Evolutionary conservation across 2,113 vertebrate genomes (phyloP).

Genomic region (Philantomba maxwellii): DNA sequence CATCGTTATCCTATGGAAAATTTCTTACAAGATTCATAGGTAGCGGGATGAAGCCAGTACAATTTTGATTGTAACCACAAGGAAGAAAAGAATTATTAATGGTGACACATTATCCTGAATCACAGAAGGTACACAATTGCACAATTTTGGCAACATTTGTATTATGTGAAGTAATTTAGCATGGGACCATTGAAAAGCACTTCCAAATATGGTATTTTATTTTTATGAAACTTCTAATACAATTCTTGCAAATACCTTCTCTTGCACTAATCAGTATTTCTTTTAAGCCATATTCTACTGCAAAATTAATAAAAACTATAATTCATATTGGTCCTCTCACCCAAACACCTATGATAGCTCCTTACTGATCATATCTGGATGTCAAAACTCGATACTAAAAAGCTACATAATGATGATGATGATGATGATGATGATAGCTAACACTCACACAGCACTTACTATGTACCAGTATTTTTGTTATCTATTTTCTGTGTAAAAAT

Average conservation of each 20-base stretch:
- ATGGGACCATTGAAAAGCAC: not conserved
- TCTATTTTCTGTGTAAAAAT: constrained; percentile 6
- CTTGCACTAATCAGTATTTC: not conserved
- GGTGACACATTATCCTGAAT: not conserved
- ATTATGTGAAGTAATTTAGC: constrained; percentile 43
- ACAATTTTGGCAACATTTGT: constrained; percentile 22
- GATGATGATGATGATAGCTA: not conserved
- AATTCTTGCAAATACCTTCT: constrained; percentile 1
- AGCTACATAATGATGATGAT: not conserved
- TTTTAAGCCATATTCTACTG: not conserved
- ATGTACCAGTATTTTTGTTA: not conserved
- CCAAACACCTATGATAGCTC: not conserved
- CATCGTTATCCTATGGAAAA: not conserved
- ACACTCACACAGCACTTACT: not conserved
- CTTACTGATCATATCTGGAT: not conserved
- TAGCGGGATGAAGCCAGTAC: not conserved
- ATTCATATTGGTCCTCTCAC: not conserved
- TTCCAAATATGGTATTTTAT: not conserved
- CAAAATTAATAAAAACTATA: not conserved
- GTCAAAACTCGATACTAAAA: not conserved
- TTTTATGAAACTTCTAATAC: constrained; percentile 22
- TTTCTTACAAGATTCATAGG: constrained; percentile 14
- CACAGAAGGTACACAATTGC: not conserved
- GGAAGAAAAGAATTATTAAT: constrained; percentile 25
- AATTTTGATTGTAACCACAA: not conserved